A percentile compares a stretch with the other conserved stretches of the same genome.
Conservation (phyloP, 2,888 invertebrate genomes). For the Iselma pallidipennis region DNA sequence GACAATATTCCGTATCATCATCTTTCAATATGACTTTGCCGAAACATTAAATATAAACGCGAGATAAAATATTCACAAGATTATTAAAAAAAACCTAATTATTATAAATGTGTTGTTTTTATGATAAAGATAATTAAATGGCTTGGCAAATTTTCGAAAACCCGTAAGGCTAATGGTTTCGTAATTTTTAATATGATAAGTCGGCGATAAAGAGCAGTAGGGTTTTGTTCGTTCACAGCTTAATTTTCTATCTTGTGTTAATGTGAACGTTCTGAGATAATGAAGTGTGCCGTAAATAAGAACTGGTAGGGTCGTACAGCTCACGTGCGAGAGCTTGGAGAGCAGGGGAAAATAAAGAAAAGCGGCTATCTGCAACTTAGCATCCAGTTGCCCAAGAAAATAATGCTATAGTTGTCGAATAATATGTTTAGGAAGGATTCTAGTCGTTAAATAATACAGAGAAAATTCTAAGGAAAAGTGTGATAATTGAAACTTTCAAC, state of each 20-base stretch:
- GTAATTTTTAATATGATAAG: too few relatives aligned
- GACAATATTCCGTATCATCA: neutral
- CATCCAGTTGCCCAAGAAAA: slow-evolving; percentile 20
- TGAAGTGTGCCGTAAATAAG: slow-evolving; percentile 44
- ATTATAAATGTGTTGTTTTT: too few relatives aligned
- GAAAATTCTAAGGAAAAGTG: too few relatives aligned
- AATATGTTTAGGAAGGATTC: too few relatives aligned
- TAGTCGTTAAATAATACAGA: too few relatives aligned
- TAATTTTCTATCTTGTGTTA: slow-evolving; percentile 31
- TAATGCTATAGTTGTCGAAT: slow-evolving; percentile 4
- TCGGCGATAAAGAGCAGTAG: slow-evolving; percentile 1
- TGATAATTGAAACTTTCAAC: too few relatives aligned
- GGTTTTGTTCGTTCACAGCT: slow-evolving; percentile 15
- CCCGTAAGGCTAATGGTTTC: too few relatives aligned
- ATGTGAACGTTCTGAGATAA: slow-evolving; percentile 32
- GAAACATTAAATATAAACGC: neutral
- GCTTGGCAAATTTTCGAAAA: neutral
- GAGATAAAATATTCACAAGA: neutral
- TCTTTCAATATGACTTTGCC: neutral
- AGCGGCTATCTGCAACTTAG: slow-evolving; percentile 34
- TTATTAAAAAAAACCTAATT: neutral
- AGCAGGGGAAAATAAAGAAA: slow-evolving; percentile 35
- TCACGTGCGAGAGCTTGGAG: slow-evolving; percentile 42
- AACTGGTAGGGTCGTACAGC: slow-evolving; percentile 39
- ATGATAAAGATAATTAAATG: neutral